Percentiles rank a stretch among this genome's conserved stretches.
Evolutionary conservation across 2,888 invertebrate species (phyloP).

Genomic region (Malacosoma neustria): DNA sequence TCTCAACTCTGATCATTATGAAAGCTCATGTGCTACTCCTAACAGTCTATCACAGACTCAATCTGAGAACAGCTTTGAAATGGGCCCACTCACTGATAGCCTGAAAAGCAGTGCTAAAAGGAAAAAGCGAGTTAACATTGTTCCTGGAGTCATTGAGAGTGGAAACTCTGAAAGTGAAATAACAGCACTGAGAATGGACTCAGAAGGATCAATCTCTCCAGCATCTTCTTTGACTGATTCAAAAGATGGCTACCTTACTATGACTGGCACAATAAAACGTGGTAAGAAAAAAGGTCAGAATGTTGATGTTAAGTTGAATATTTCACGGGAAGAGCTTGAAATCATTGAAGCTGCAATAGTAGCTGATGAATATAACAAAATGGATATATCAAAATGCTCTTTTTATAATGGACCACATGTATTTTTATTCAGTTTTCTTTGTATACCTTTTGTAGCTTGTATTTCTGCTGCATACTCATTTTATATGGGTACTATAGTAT

Average conservation of each 20-base stretch:
- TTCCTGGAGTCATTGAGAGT: constrained; percentile 59
- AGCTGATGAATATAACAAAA: constrained; percentile 72
- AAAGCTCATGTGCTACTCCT: constrained; percentile 56
- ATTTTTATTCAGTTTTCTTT: constrained; percentile 76
- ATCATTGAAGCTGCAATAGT: constrained; percentile 79
- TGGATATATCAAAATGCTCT: constrained; percentile 72
- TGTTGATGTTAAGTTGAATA: constrained; percentile 81
- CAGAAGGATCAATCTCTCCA: constrained; percentile 68
- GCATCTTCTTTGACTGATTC: constrained; percentile 73
- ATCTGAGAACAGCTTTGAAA: constrained; percentile 66
- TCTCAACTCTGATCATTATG: constrained; percentile 48
- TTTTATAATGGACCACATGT: constrained; percentile 78
- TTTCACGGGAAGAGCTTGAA: constrained; percentile 81
- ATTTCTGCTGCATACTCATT: constrained; percentile 80
- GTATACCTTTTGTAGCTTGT: constrained; percentile 78
- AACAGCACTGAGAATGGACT: constrained; percentile 48
- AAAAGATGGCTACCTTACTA: constrained; percentile 77
- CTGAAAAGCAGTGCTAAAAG: constrained; percentile 61
- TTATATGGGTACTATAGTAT: constrained; percentile 83
- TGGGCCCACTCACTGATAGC: constrained; percentile 58
- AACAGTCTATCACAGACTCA: constrained; percentile 65
- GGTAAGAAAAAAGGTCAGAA: constrained; percentile 83
- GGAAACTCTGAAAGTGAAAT: constrained; percentile 60
- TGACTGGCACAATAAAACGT: constrained; percentile 83
- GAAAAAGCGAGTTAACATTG: constrained; percentile 79